Percentiles rank a stretch among this genome's conserved stretches.
These are phyloP conservation scores for Antrozous pallidus DNA, from an alignment of 2,797 vertebrate genomes.

Conservation along the genomic window DNA sequence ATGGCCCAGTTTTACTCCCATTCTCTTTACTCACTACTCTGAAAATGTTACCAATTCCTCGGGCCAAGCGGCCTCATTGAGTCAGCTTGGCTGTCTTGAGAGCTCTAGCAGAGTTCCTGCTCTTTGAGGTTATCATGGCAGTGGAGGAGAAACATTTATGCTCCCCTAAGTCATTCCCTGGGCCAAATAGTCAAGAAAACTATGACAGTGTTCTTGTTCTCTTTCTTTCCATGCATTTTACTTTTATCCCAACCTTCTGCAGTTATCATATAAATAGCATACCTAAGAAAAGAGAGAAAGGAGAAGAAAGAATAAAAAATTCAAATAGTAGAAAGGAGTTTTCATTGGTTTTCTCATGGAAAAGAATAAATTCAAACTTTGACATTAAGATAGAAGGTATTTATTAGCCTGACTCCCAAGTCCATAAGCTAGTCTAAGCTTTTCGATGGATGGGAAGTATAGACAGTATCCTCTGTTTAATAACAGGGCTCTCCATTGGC, in stretches of 20 bases:
- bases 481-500: constrained; percentile 27
- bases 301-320: background rate
- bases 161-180: background rate
- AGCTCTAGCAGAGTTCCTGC: background rate
- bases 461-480: background rate
- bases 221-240: background rate
- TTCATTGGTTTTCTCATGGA: background rate
- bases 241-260: background rate
- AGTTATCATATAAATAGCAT: background rate
- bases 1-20: background rate
- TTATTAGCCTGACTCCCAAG: background rate
- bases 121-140: background rate
- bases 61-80: background rate
- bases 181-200: background rate
- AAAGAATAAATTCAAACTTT: background rate
- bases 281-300: background rate
- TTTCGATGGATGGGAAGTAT: background rate
- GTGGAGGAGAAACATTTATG: background rate
- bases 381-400: background rate
- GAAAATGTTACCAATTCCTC: background rate
- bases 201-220: background rate
- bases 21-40: background rate
- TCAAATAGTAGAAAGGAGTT: background rate
- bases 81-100: background rate
- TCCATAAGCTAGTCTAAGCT: background rate